Percentiles rank a stretch among this genome's conserved stretches.
phyloP scores from a whole-genome alignment of 2,113 vertebrate species.

The Columbina picui region DNA sequence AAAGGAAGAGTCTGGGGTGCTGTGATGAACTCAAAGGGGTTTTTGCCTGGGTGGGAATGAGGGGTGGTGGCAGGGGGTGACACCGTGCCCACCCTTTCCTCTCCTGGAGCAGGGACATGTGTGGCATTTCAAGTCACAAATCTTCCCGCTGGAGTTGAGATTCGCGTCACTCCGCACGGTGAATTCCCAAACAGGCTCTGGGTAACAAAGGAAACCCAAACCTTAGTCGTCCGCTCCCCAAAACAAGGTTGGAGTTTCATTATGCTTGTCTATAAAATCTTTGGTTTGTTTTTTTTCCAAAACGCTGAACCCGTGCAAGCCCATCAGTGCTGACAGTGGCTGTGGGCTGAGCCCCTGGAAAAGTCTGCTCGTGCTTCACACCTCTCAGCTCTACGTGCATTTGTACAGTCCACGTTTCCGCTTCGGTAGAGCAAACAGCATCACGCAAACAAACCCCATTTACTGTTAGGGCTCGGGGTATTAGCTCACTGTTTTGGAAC shows the following conservation, averaged over 20 bases:
- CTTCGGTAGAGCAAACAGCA: accelerated
- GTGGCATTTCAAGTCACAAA: background rate
- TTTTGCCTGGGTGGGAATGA: background rate
- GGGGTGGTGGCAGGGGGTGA: accelerated
- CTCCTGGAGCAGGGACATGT: background rate
- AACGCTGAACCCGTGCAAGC: background rate
- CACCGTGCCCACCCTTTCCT: accelerated
- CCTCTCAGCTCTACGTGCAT: accelerated
- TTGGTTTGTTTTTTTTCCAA: background rate
- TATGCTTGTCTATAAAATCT: background rate
- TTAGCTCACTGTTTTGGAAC: background rate
- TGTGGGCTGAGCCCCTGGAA: background rate
- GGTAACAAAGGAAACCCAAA: background rate
- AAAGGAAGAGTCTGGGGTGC: background rate
- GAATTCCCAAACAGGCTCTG: background rate
- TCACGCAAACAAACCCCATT: accelerated
- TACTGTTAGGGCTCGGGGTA: background rate
- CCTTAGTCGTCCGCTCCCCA: background rate
- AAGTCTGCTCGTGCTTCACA: background rate
- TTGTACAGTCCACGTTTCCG: background rate
- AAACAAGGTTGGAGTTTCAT: background rate
- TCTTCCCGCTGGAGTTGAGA: background rate
- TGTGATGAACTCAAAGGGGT: accelerated
- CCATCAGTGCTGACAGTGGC: background rate
- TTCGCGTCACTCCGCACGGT: background rate